Base-by-base conservation (phyloP, 1,140 invertebrate genomes). In the Bombus consobrinus region DNA sequence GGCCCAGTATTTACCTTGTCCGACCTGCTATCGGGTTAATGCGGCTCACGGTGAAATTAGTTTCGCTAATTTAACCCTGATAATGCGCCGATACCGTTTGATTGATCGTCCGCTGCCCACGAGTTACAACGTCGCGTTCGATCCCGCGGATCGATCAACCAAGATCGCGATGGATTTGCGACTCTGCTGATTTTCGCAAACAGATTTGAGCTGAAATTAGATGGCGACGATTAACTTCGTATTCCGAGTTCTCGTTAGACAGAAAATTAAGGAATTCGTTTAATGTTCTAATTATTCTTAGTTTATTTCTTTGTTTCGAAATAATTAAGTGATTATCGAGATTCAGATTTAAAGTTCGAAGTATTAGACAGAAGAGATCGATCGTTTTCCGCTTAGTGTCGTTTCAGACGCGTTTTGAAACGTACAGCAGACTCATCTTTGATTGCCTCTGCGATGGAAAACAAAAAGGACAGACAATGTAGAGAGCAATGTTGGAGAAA, bases 1-100 rank as follows among this genome's bases (percentile, higher is more conserved):
- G 77, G 80, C 66, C 62, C 80, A 79, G 88, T 89, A 88, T 89
- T 89, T 89, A 87, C 88, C 88, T 89, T 89, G 88, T 83, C 81
- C 84, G 57, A 72, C 43, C 68, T 89, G 88, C 71, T 69, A 66
- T 74, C 76, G 81, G 87, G 79, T 82, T 89, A 89, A 89, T 89
- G 87, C 68, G 68, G 39, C 83, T 71, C 83, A 80, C 83, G 83
- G 66, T 57, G 83, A 85, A 85, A 85, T 85, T 85, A 85, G 83
- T 85, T 85, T 85, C 83, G 83, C 83, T 85, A 85, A 85, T 85
- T 85, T 85, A 72, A 80, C 76, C 57, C 83, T 62, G 83, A 80
- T 85, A 85, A 85, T 72, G 83, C 68, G 68, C 41, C 57, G 83
- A 85, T 85, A 80, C 83, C 41, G 83, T 72, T 72, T 71, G 83